phyloP scores from a whole-genome alignment of 2,797 vertebrate species.

The Telmatherina bonti region DNA sequence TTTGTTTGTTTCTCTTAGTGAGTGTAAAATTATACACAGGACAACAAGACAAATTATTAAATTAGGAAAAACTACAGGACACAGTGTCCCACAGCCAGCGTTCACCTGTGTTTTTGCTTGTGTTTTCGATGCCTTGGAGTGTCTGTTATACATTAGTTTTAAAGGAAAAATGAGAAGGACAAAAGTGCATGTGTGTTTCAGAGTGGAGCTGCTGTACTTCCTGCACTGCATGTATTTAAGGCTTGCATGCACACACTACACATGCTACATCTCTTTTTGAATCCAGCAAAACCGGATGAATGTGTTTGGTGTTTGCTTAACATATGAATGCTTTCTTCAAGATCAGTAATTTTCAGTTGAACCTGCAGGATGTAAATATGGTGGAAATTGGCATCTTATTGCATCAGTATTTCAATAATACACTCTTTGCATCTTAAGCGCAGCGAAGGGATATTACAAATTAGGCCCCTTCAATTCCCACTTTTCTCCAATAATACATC shows the following conservation, averaged over 20 bases:
- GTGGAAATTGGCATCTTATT: constrained; percentile 15
- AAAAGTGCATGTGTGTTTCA: not conserved
- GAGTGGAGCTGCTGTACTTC: constrained; percentile 11
- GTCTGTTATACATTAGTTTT: constrained; percentile 7
- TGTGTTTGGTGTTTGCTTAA: not conserved
- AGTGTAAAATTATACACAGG: constrained; percentile 33
- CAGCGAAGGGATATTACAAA: not conserved
- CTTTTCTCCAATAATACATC: not conserved
- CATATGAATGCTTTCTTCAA: not conserved
- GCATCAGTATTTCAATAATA: not conserved
- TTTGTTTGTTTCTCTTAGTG: constrained; percentile 26
- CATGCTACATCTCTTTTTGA: not conserved
- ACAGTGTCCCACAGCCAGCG: constrained; percentile 14
- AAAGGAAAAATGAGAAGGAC: constrained; percentile 31
- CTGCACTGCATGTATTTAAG: not conserved
- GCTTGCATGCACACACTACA: not conserved
- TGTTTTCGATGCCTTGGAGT: constrained; percentile 5
- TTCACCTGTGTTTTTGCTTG: constrained; percentile 2
- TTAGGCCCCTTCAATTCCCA: not conserved
- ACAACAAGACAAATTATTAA: constrained; percentile 37
- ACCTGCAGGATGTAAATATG: not conserved
- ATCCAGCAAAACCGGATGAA: not conserved
- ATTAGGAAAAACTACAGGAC: constrained; percentile 36
- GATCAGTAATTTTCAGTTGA: constrained; percentile 6
- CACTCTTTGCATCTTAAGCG: not conserved